These are phyloP conservation scores for Morpho achilles DNA, from an alignment of 2,888 invertebrate genomes.

Conservation along the genomic window DNA sequence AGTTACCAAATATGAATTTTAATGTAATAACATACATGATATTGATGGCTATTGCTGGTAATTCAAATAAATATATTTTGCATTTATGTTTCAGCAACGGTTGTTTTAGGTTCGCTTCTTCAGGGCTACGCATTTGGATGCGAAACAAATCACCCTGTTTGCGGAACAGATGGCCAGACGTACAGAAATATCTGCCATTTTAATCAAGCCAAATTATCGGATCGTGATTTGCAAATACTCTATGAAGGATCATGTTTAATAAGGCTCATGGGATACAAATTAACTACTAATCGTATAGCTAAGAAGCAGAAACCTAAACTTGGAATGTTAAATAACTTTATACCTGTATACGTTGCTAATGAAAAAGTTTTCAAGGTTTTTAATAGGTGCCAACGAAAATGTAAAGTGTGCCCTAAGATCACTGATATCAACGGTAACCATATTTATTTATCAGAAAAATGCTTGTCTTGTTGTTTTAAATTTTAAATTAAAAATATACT, in stretches of 20 bases:
- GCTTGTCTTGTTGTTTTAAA: slow-evolving; percentile 6
- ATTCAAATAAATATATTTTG: too few relatives aligned
- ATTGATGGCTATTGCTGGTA: too few relatives aligned
- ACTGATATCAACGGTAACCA: slow-evolving; percentile 2
- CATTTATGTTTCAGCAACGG: slow-evolving; percentile 9
- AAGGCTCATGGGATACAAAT: not conserved
- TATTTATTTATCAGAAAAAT: slow-evolving; percentile 2
- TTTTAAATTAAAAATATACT: not conserved
- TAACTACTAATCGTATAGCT: not conserved
- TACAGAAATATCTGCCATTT: slow-evolving; percentile 36
- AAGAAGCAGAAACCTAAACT: not conserved
- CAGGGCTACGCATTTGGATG: slow-evolving; percentile 6
- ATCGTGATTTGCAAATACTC: slow-evolving; percentile 25
- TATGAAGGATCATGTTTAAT: slow-evolving; percentile 19
- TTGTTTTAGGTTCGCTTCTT: not conserved
- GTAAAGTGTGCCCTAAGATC: slow-evolving; percentile 4
- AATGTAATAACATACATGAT: too few relatives aligned
- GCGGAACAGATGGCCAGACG: slow-evolving; percentile 39
- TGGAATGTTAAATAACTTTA: not conserved
- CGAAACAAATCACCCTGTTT: slow-evolving; percentile 19
- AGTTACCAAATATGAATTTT: too few relatives aligned
- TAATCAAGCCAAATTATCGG: slow-evolving; percentile 20
- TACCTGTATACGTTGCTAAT: slow-evolving; percentile 5
- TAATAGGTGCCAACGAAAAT: slow-evolving; percentile 1
- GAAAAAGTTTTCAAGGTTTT: not conserved